Evolutionary conservation across 2,797 vertebrate species (phyloP), one percentile per base, ranked within the genome.

Genomic region (Lindbergichthys nudifrons): DNA sequence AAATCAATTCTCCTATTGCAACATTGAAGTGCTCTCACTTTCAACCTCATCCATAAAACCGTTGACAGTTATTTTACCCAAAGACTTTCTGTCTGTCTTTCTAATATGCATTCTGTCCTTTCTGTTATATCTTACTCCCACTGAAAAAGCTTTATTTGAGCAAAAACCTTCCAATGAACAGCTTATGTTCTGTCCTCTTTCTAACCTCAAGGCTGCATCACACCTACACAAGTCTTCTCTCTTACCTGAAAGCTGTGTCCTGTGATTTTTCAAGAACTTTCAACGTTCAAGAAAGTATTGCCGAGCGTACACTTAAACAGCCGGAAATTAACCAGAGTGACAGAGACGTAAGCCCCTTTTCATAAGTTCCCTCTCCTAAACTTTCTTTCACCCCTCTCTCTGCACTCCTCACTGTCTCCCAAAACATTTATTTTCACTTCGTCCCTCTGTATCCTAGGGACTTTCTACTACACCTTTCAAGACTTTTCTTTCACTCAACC

Each of bases 361-460:
- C 26, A 9, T 14, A 67, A 23, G 42, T 62, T 66, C 50, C 21
- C 12, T 54, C 52, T 45, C 15, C 13, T 30, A 58, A 59, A 61
- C 74, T 56, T 75, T 60, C 1, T 47, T 57, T 71, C 66, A 82
- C 43, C 50, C n/a, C 41, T 66, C 52, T 51, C 36, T 45, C 56
- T 73, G 3, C 45, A 53, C 10, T 43, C 8, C 9, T 77, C 56
- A 62, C 48, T 45, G 39, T 65, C 42, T 51, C 53, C 59, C 43
- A 48, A 32, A 69, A 21, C 58, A 75, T 73, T 69, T 11, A 51
- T 80, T 75, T 77, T 61, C 61, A 71, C 71, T 26, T 75, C 53
- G 52, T 70, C 12, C 15, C 30, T 66, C 52, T 65, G 57, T 75
- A 41, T 70, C 51, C 42, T 7, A 10, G 41, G 41, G 46, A 41